Conservation (phyloP, 2,888 invertebrate species). For the Pilophorus perplexus region DNA sequence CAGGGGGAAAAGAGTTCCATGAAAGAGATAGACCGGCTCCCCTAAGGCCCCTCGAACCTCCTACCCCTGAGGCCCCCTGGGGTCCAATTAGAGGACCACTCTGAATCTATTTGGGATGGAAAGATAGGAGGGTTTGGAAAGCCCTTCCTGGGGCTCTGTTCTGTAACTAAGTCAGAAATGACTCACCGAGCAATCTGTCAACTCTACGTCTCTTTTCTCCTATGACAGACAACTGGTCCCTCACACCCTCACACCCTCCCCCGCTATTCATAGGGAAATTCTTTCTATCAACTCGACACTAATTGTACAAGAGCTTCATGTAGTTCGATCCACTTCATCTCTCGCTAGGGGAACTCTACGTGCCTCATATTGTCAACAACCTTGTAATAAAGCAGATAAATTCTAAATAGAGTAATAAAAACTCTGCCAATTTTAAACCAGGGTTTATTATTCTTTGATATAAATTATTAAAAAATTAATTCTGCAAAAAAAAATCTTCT, state of each 20-base stretch:
- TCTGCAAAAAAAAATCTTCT: too few relatives aligned
- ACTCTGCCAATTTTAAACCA: too few relatives aligned
- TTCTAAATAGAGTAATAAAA: too few relatives aligned
- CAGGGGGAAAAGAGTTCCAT: not conserved
- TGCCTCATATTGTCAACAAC: too few relatives aligned
- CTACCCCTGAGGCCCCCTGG: conserved; percentile 28
- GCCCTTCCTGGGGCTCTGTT: conserved; percentile 15
- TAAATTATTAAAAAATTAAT: too few relatives aligned
- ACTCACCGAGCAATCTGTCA: conserved; percentile 40
- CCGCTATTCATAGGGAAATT: conserved; percentile 37
- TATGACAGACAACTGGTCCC: conserved; percentile 37
- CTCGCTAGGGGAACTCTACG: too few relatives aligned
- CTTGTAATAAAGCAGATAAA: too few relatives aligned
- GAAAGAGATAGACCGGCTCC: not conserved
- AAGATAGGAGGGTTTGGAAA: conserved; percentile 17
- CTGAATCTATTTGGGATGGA: conserved; percentile 35
- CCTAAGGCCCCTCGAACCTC: too few relatives aligned
- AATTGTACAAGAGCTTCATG: conserved; percentile 31
- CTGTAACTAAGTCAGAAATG: conserved; percentile 42
- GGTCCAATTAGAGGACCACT: conserved; percentile 36
- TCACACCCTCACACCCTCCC: not conserved
- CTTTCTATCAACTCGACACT: conserved; percentile 41
- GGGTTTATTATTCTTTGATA: too few relatives aligned
- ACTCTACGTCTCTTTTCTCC: conserved; percentile 10
- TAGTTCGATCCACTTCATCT: conserved; percentile 28